Evolutionary conservation across 2,113 vertebrate genomes (phyloP).

Genomic region (Erythrolamprus reginae): DNA sequence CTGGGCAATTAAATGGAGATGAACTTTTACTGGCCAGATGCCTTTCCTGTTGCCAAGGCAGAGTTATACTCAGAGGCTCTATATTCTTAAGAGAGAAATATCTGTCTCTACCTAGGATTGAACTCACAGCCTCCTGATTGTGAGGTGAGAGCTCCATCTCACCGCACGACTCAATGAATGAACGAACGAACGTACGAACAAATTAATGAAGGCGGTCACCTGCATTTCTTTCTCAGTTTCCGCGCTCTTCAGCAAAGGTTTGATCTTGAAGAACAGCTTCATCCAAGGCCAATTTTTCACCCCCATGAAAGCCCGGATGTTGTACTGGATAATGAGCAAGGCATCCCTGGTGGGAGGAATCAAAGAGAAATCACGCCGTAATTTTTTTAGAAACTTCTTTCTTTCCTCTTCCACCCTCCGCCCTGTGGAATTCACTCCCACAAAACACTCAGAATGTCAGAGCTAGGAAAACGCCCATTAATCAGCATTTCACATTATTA

Average conservation of each 20-base stretch:
- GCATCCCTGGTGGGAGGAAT: conserved; percentile 72
- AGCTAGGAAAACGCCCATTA: too few species aligned
- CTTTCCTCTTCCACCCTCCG: background rate
- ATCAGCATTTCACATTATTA: too few species aligned
- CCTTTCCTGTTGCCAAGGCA: too few species aligned
- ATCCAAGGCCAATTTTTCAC: conserved; percentile 94
- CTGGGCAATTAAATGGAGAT: too few species aligned
- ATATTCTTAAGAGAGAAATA: too few species aligned
- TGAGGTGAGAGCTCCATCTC: too few species aligned
- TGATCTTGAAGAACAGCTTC: conserved; percentile 92
- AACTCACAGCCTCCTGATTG: too few species aligned
- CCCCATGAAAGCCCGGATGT: conserved; percentile 89
- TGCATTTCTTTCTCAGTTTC: conserved; percentile 84
- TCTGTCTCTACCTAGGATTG: too few species aligned
- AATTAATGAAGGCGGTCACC: background rate
- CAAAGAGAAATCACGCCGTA: too few species aligned
- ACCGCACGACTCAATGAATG: too few species aligned
- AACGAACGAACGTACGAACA: rapidly evolving
- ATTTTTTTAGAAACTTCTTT: background rate
- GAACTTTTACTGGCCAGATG: too few species aligned
- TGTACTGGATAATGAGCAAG: conserved; percentile 88
- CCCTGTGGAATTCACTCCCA: rapidly evolving
- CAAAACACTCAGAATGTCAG: background rate
- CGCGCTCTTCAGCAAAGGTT: conserved; percentile 82
- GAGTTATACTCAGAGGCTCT: too few species aligned